Evolutionary conservation across 2,113 vertebrate genomes (phyloP), one percentile per base, ranked within the genome.

Genomic region (Austrofundulus limnaeus): DNA sequence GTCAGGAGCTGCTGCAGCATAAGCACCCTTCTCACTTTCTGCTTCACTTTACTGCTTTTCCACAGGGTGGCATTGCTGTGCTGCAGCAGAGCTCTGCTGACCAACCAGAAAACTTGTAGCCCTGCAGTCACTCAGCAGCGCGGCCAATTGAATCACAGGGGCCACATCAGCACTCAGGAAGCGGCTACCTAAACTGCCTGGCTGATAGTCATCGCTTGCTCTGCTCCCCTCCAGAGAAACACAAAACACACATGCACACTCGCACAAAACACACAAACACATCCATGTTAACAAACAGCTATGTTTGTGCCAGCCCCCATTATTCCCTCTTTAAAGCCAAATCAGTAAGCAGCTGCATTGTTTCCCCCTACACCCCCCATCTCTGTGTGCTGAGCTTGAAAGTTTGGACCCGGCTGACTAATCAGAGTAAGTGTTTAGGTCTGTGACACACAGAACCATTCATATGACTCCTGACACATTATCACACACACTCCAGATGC

Each of bases 141-240:
- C 38, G 34, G 60, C 71, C 82, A 82, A 70, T 70, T 78, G 81
- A 67, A 81, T 84, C 81, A 66, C 66, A 1, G 63, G 55, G 70
- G 67, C 79, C 86, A 85, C 85, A 77, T 85, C 83, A 85, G 82
- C 87, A 84, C 87, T 85, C 85, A 85, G 81, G 78, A 89, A 87
- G 72, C 81, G 70, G 74, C 79, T 83, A 82, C 77, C 78, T 81
- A 84, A 85, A 86, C 81, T 77, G 67, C 41, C 70, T 66, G 42
- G 56, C 77, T 64, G 83, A 90, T 85, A 82, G 61, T 63, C 80
- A 85, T 89, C 80, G 80, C 65, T 61, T 68, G 61, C 25, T 66
- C 47, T 46, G 38, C 55, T 62, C 57, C 45, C 45, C 49, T 38
- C 37, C 53, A 59, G 15, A 72, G 49, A 60, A 47, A 54, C 42